Base-by-base conservation (phyloP, 2,113 vertebrate species). In the Tyto alba region DNA sequence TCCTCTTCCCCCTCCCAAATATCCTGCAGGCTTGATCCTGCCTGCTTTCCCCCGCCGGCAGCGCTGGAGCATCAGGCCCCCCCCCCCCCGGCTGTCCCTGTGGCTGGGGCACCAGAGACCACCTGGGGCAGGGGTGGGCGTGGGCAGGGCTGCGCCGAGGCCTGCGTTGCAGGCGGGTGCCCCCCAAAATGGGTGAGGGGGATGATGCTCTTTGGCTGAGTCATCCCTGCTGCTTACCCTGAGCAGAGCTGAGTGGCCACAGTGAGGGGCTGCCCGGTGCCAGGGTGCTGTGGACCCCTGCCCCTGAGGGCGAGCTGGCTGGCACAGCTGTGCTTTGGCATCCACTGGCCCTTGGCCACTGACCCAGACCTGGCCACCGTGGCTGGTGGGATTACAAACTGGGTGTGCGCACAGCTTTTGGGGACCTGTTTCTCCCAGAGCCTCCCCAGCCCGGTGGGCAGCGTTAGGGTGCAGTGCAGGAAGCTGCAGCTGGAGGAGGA, bases 251-350 rank as follows among this genome's bases (percentile, higher is more conserved):
- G 3, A 0, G 0, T 19, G 22, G 25, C 52, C 47, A 4, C 0
- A 1, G 19, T 3, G 1, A 56, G 53, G 57, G 34, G 23, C 69
- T 74, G 17, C 12, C 8, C 2, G 0, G n/a, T 2, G 7, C 57
- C 1, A 0, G 16, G 13, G 34, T 53, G 67, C n/a, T 29, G 25
- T 0, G 1, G 68, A 53, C 48, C 38, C 40, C 25, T 25, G 26
- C 45, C 18, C 0, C 0, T 2, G 10, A 19, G 53, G 53, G 27
- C 3, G 2, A 52, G 25, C 12, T 0, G 6, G 3, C 29, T n/a
- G 36, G 32, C 21, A 52, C 15, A 14, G 50, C 74, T 50, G 1
- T 8, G 7, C 18, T 12, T 8, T 32, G 48, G 62, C 22, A 16
- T 16, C 21, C 0, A 0, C 34, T 3, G 10, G 34, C 29, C 29